Base-by-base conservation (phyloP, 1,140 invertebrate species). In the Helicoverpa zea region DNA sequence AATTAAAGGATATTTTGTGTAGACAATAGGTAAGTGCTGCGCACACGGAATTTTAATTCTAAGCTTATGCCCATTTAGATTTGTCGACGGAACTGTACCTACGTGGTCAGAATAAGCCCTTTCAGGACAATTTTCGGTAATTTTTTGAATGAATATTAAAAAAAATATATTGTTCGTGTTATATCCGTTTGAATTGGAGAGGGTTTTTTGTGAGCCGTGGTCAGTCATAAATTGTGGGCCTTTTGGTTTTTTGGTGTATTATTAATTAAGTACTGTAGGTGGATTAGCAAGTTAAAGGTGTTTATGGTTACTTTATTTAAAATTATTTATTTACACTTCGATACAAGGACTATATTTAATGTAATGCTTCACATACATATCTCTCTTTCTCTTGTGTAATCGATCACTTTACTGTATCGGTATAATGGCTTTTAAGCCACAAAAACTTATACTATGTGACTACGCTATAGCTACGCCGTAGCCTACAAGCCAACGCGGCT, bases 21-120 rank as follows among this genome's bases (percentile, higher is more conserved):
- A 88, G 85, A 90, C 88, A 91, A 90, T 90, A 87, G 86, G 86
- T 86, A 90, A 87, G 88, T 75, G 84, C 66, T 68, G 81, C 83
- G 90, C 84, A 87, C 85, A 87, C 84, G 79, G 87, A 91, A 90
- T 91, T 88, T 91, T 88, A 90, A 91, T 89, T 87, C 84, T 86
- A 86, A 88, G 85, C 81, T 84, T 83, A 84, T 80, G 83, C 81
- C 83, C 88, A 80, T 88, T 91, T 89, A 88, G 87, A 91, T 89
- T 91, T 89, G 90, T 89, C 81, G 80, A n/a, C 75, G 80, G 79
- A 68, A 81, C 81, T 78, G 72, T 76, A 64, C 49, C 82, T 85
- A 89, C 90, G 90, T 91, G 90, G 68, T 70, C 52, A 2, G 89
- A 90, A 90, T 90, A 84, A 76, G 47, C 47, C 18, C 18, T 43